Evolutionary conservation across 2,888 invertebrate genomes (phyloP), one percentile per base, ranked within the genome.

Genomic region (Sphecodes monilicornis): DNA sequence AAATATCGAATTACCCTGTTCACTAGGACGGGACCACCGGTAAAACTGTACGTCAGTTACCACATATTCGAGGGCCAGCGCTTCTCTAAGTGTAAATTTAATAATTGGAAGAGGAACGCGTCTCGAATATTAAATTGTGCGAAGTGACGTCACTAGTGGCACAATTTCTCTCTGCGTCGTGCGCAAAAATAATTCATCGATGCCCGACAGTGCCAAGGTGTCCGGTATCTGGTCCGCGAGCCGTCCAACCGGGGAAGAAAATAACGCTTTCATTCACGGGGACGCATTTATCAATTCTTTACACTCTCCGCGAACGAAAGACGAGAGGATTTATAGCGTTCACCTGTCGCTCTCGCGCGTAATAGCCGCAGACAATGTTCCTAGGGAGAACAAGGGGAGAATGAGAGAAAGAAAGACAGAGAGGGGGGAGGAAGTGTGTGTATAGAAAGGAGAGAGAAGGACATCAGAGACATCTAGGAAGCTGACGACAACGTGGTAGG

Each of bases 301-400:
- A 54, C 50, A 39, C 18, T 68, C 26, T 39, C n/a, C 29, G n/a
- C 36, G 69, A 50, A 41, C 76, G 80, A 80, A 77, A 64, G 81
- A 76, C 76, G 64, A 43, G 60, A 73, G 73, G 73, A 86, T 86
- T 82, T 80, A 86, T 86, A 73, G 76, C 86, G 68, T 80, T 86
- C 79, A 78, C 78, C 80, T 82, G 86, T 77, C 86, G 78, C 70
- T 76, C 72, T 69, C 68, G 18, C 73, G 60, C 60, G 75, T 85
- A 83, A 83, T 85, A 85, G 78, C 78, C 57, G 41, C 41, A 50
- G 50, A 78, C 76, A 76, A 76, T 78, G 78, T 64, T 64, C 73
- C 80, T 8, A n/a, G 29, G 22, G 64, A 54, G 13, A 26, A 2
- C 43, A 18, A 32, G 8, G 66, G n/a, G 73, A 39, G 70, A 72